Base-by-base conservation (phyloP, 2,113 vertebrate species). In the Dasypus novemcinctus region DNA sequence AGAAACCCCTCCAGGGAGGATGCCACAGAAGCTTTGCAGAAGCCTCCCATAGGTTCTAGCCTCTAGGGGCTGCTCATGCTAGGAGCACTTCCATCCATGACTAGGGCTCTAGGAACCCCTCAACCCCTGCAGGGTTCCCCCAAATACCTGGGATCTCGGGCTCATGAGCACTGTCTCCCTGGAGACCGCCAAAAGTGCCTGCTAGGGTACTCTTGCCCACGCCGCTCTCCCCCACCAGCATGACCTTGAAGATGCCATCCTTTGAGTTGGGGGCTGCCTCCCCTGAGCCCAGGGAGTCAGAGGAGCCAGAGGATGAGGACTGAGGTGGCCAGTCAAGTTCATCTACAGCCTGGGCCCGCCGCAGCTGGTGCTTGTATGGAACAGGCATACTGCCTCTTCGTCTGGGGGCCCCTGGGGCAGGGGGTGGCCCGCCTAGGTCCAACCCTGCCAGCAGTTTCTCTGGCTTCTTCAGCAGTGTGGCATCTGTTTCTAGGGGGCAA, bases 201-300 rank as follows among this genome's bases (percentile, higher is more conserved):
- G 99, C 99, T 90, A 99, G 98, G 0, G 99, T 98, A 2, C 99
- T 99, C 97, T 99, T 99, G 89, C 99, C 99, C 96, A 99, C 99
- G 7, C 99, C 99, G 5, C 98, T 99, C 98, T 99, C 99, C 71
- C 99, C 99, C 90, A 99, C 96, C 43, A 99, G 97, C 94, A 99
- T 99, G 98, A 97, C 98, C 76, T 97, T 98, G 96, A 97, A 98
- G 54, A 97, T 96, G 21, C 95, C 95, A 52, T 97, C 95, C 0
- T 96, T 97, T 23, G 57, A 94, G 12, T 95, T 82, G 54, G 91
- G 31, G 84, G 66, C 96, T 95, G 96, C 74, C 0, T 98, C 96
- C 15, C 95, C 94, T 20, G 95, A 96, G 91, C 98, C 98, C 66
- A 98, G 97, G 82, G 98, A 96, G 49, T 98, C 98, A 8, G 98